Evolutionary conservation across 2,888 invertebrate genomes (phyloP), one percentile per base, ranked within the genome.

Genomic region (Marasmarcha lunaedactyla): DNA sequence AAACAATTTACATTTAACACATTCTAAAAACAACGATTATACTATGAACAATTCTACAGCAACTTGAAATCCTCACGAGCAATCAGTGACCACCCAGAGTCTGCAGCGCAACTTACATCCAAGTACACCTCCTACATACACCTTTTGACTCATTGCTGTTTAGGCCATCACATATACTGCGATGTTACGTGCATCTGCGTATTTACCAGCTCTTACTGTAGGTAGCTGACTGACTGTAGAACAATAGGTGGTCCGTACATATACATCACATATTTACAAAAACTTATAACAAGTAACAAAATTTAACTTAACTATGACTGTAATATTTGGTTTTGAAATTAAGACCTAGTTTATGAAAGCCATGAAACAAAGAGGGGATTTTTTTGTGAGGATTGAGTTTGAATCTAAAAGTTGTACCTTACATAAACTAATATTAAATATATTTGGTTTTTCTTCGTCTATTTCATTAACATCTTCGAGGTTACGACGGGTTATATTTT

Each of bases 241-340:
- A n/a, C n/a, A n/a, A n/a, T n/a, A n/a, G n/a, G n/a, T n/a, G n/a
- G n/a, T n/a, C n/a, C 65, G 59, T 68, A 72, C 77, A 78, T 20
- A 20, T 20, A 5, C 20, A 52, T 47, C 51, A 60, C 63, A 59
- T 81, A 81, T 81, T 71, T 81, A 81, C 81, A 81, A 59, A 55
- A 76, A 77, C 72, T 70, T 76, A 71, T 67, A 66, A 53, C 70
- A 77, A 74, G 71, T 63, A 73, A 73, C 34, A 76, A 66, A 65
- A 53, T 44, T 47, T 66, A 66, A 64, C 64, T 68, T 67, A 77
- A 71, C 71, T 83, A 83, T 83, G 83, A 83, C 81, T 83, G 73
- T 81, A 78, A 71, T 83, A 79, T 83, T 83, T 83, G 83, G 83
- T 74, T 81, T 81, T 77, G 70, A 73, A 78, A 83, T 81, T 78